Evolutionary conservation across 2,888 invertebrate genomes (phyloP).

Genomic region (Notodonta ziczac): DNA sequence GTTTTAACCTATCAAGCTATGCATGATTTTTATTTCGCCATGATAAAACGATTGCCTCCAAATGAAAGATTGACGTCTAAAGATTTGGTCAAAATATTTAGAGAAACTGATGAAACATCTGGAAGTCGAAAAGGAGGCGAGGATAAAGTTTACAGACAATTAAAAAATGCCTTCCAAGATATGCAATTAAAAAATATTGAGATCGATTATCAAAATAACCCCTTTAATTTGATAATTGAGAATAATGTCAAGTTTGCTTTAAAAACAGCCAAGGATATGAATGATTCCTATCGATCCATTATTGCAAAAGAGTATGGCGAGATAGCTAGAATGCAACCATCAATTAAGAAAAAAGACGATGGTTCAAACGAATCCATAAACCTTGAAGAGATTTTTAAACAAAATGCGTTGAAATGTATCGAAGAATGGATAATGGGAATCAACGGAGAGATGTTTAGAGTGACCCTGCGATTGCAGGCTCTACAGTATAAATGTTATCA

Average conservation of each 20-base stretch:
- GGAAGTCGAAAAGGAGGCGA: slow-evolving; percentile 65
- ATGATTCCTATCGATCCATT: slow-evolving; percentile 60
- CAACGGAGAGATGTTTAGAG: slow-evolving; percentile 83
- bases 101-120: slow-evolving; percentile 62
- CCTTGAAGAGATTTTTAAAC: slow-evolving; percentile 66
- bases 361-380: slow-evolving; percentile 54
- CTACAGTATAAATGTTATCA: slow-evolving; percentile 67
- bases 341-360: slow-evolving; percentile 66
- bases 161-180: slow-evolving; percentile 66
- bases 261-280: slow-evolving; percentile 65
- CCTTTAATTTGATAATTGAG: slow-evolving; percentile 70
- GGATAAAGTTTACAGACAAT: slow-evolving; percentile 68
- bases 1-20: slow-evolving; percentile 73
- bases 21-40: slow-evolving; percentile 73
- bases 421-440: slow-evolving; percentile 85
- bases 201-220: slow-evolving; percentile 73
- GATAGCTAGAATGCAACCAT: slow-evolving; percentile 60
- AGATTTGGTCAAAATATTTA: slow-evolving; percentile 67
- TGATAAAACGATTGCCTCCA: slow-evolving; percentile 68
- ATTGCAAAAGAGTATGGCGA: slow-evolving; percentile 70
- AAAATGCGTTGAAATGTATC: slow-evolving; percentile 71
- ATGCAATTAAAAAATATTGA: slow-evolving; percentile 65
- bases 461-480: slow-evolving; percentile 68
- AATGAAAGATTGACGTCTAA: slow-evolving; percentile 65
- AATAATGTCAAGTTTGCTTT: slow-evolving; percentile 71